These are phyloP conservation scores for Oedothorax gibbosus DNA, from an alignment of 1,140 invertebrate species.

Conservation along the genomic window DNA sequence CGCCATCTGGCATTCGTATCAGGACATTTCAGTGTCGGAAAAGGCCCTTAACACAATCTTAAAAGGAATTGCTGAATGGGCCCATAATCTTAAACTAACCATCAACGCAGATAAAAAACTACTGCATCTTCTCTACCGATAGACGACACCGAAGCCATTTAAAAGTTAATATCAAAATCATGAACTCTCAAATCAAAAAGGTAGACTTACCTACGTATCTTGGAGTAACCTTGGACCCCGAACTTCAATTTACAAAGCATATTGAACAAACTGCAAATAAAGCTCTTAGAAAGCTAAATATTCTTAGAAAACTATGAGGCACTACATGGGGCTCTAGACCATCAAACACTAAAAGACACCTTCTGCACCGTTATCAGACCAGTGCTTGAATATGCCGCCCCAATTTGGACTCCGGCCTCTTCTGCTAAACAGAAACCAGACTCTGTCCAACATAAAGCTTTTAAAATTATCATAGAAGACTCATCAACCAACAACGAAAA, in stretches of 20 bases:
- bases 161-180: not conserved
- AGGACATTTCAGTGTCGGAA: not conserved
- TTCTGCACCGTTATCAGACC: not conserved
- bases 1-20: not conserved
- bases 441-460: conserved; percentile 6
- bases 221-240: not conserved
- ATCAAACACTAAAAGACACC: not conserved
- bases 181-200: not conserved
- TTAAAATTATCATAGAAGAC: not conserved
- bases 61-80: conserved; percentile 12
- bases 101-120: conserved; percentile 12
- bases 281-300: conserved; percentile 45
- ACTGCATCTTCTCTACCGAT: conserved; percentile 12
- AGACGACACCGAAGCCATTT: conserved; percentile 8
- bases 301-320: conserved; percentile 12
- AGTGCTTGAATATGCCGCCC: not conserved
- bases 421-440: not conserved
- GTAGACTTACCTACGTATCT: not conserved
- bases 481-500: conserved; percentile 2
- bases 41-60: not conserved
- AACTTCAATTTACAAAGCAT: conserved; percentile 6
- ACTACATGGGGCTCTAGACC: conserved; percentile 25
- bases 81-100: conserved; percentile 21
- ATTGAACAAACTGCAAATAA: not conserved
- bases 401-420: not conserved